phyloP scores from a whole-genome alignment of 2,113 vertebrate species.

The Sylvia atricapilla region DNA sequence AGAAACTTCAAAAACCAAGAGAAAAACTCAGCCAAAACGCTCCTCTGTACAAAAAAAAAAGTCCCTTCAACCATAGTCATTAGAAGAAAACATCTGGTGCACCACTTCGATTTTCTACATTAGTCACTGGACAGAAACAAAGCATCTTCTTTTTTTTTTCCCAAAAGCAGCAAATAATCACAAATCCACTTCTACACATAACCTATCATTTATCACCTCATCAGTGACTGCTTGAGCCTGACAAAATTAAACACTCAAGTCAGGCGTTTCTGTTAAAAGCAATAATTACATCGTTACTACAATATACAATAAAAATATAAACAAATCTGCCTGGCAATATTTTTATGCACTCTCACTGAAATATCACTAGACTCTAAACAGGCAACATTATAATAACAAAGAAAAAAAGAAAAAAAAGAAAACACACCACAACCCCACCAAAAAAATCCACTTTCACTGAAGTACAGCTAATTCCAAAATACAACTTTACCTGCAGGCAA shows the following conservation, averaged over 20 bases:
- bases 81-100: conserved; percentile 46
- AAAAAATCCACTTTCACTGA: conserved; percentile 13
- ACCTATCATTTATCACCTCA: conserved; percentile 68
- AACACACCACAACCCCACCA: background rate
- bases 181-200: conserved; percentile 52
- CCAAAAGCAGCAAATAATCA: conserved; percentile 56
- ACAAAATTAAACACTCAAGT: conserved; percentile 71
- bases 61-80: conserved; percentile 19
- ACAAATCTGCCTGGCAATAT: conserved; percentile 43
- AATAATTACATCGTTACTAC: conserved; percentile 71
- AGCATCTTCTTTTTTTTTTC: background rate
- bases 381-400: background rate
- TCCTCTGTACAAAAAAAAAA: background rate
- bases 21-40: background rate
- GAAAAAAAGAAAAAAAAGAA: background rate
- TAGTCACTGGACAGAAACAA: conserved; percentile 39
- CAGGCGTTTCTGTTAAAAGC: conserved; percentile 69
- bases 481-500: conserved; percentile 65
- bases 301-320: conserved; percentile 65
- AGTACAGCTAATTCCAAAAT: conserved; percentile 63
- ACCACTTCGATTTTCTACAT: conserved; percentile 32
- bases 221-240: conserved; percentile 63
- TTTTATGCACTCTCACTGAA: conserved; percentile 45
- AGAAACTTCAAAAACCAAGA: conserved; percentile 29
- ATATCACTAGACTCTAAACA: conserved; percentile 46